These are phyloP conservation scores for Zootoca vivipara DNA, from an alignment of 2,113 vertebrate species.

Conservation along the genomic window DNA sequence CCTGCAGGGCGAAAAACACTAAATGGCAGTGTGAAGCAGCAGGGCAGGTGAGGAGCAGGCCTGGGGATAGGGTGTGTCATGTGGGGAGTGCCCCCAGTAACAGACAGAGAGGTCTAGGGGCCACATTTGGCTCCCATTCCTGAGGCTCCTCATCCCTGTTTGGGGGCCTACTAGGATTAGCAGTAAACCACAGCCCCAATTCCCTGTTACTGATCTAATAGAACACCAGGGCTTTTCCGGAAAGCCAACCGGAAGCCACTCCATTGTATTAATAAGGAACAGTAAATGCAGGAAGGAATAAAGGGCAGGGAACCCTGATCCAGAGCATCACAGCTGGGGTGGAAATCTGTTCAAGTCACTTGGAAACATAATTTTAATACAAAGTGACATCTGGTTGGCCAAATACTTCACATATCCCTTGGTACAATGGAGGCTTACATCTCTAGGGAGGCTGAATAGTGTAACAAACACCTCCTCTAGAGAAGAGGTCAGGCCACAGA, in stretches of 20 bases:
- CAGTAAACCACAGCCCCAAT: too few relatives aligned
- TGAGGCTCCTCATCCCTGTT: too few relatives aligned
- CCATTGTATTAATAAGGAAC: slow-evolving; percentile 59
- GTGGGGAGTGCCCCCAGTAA: too few relatives aligned
- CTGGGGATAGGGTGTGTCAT: too few relatives aligned
- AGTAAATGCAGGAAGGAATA: slow-evolving; percentile 67
- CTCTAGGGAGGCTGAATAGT: neutral
- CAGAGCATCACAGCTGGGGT: slow-evolving; percentile 17
- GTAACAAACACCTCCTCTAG: neutral
- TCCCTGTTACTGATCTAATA: too few relatives aligned
- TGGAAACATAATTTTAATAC: slow-evolving; percentile 53
- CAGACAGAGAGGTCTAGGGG: too few relatives aligned
- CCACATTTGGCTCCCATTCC: too few relatives aligned
- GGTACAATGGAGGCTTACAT: slow-evolving; percentile 39
- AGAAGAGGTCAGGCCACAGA: neutral
- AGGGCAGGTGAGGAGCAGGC: too few relatives aligned
- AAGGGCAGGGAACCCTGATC: slow-evolving; percentile 51
- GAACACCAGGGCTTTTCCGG: too few relatives aligned
- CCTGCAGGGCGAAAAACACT: too few relatives aligned
- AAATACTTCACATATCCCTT: slow-evolving; percentile 47
- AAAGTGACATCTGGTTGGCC: slow-evolving; percentile 63
- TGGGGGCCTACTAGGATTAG: too few relatives aligned
- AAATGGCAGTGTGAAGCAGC: too few relatives aligned
- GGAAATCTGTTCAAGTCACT: slow-evolving; percentile 61
- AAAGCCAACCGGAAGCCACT: neutral